phyloP scores from a whole-genome alignment of 2,797 vertebrate species.

The Pteronotus mesoamericanus region DNA sequence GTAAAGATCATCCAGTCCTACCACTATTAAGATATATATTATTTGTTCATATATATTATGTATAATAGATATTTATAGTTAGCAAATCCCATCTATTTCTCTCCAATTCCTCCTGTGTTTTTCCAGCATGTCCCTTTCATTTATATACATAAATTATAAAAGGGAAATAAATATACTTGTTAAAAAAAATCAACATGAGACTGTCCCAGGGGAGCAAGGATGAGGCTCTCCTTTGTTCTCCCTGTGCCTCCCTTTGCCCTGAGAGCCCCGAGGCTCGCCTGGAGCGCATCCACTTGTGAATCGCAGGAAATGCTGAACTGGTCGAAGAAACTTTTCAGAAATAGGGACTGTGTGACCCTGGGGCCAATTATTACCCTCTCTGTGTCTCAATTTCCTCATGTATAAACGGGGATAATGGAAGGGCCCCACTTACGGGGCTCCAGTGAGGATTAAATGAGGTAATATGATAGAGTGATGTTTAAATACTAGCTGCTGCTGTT shows the following conservation, averaged over 20 bases:
- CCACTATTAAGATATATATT: not conserved
- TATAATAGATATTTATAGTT: not conserved
- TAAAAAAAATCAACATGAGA: too few species aligned
- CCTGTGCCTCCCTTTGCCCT: not conserved
- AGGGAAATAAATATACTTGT: not conserved
- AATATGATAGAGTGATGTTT: accelerated
- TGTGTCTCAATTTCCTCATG: not conserved
- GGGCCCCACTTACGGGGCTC: not conserved
- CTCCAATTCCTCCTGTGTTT: not conserved
- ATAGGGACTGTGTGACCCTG: not conserved
- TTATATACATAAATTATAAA: not conserved
- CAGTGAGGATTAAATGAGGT: not conserved
- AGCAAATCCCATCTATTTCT: not conserved
- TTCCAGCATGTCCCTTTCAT: not conserved
- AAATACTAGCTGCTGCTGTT: not conserved
- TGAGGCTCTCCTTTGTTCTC: not conserved
- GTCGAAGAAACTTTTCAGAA: not conserved
- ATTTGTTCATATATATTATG: too few species aligned
- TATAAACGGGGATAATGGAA: not conserved
- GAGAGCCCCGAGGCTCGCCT: not conserved
- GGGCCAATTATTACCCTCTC: not conserved
- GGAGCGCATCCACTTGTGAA: not conserved
- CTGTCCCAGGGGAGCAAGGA: not conserved
- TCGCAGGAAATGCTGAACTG: not conserved
- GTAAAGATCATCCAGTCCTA: not conserved